Percentiles rank a stretch among this genome's conserved stretches.
phyloP scores from a whole-genome alignment of 1,140 invertebrate genomes.

The Ectropis grisescens region DNA sequence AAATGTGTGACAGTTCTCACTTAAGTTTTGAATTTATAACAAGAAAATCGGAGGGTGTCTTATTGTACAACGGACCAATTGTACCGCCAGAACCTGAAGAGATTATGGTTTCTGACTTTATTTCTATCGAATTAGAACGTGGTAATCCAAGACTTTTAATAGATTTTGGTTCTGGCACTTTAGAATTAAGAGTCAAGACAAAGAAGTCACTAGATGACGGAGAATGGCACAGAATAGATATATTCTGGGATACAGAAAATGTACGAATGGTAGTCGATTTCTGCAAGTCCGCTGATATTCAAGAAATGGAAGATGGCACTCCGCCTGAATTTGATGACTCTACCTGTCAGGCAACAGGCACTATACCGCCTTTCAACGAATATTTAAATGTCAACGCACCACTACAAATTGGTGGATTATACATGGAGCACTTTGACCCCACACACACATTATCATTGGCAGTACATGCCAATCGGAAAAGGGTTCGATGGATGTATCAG shows the following conservation, averaged over 20 bases:
- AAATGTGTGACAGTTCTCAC: constrained; percentile 96
- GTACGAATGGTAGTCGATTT: constrained; percentile 93
- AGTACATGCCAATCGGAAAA: constrained; percentile 87
- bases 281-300: constrained; percentile 88
- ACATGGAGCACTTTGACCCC: constrained; percentile 88
- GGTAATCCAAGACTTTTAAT: constrained; percentile 92
- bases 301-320: constrained; percentile 89
- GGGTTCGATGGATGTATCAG: constrained; percentile 96
- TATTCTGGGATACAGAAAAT: constrained; percentile 95
- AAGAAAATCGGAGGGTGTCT: constrained; percentile 88
- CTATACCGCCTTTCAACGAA: constrained; percentile 95
- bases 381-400: constrained; percentile 97
- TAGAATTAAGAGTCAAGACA: constrained; percentile 90
- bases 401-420: constrained; percentile 92
- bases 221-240: constrained; percentile 95
- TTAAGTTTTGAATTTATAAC: constrained; percentile 96
- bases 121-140: constrained; percentile 91
- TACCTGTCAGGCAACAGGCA: constrained; percentile 89
- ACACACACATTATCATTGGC: constrained; percentile 86
- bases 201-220: constrained; percentile 91
- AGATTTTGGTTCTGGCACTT: constrained; percentile 95
- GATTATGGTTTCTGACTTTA: constrained; percentile 92
- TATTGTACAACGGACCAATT: constrained; percentile 97
- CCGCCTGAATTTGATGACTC: constrained; percentile 88
- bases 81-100: constrained; percentile 91